These are phyloP conservation scores for Abrostola tripartita DNA, from an alignment of 2,888 invertebrate species.

Conservation along the genomic window DNA sequence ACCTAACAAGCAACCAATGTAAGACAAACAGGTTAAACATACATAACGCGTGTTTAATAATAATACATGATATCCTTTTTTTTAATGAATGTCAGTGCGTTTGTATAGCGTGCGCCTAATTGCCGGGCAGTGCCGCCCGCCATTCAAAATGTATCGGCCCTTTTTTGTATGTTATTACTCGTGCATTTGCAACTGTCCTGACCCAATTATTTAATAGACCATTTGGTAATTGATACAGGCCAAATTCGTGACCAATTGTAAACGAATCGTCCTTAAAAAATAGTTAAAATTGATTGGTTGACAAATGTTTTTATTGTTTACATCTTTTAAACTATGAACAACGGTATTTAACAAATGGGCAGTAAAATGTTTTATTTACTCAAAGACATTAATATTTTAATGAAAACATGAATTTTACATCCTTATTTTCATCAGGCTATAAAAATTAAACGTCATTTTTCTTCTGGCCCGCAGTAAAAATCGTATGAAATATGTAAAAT, in stretches of 20 bases:
- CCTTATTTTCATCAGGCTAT: neutral
- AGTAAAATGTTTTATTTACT: slow-evolving; percentile 2
- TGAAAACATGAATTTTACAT: slow-evolving; percentile 2
- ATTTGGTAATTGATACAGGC: slow-evolving; percentile 4
- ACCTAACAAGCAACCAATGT: slow-evolving; percentile 7
- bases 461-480: slow-evolving; percentile 4
- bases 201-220: slow-evolving; percentile 31
- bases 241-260: slow-evolving; percentile 8
- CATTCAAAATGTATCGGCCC: slow-evolving; percentile 61
- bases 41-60: slow-evolving; percentile 27
- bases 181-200: slow-evolving; percentile 27
- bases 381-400: neutral
- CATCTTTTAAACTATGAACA: no score
- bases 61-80: slow-evolving; percentile 52
- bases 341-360: neutral
- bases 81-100: slow-evolving; percentile 50
- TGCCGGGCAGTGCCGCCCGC: slow-evolving; percentile 53
- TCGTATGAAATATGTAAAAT: slow-evolving; percentile 18
- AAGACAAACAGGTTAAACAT: slow-evolving; percentile 7
- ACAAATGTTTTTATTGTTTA: no score
- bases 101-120: slow-evolving; percentile 66
- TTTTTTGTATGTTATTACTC: slow-evolving; percentile 37
- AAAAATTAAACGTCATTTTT: slow-evolving; percentile 3
- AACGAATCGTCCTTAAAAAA: neutral
- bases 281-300: neutral